phyloP scores from a whole-genome alignment of 2,797 vertebrate species.

The Sciaenops ocellatus region DNA sequence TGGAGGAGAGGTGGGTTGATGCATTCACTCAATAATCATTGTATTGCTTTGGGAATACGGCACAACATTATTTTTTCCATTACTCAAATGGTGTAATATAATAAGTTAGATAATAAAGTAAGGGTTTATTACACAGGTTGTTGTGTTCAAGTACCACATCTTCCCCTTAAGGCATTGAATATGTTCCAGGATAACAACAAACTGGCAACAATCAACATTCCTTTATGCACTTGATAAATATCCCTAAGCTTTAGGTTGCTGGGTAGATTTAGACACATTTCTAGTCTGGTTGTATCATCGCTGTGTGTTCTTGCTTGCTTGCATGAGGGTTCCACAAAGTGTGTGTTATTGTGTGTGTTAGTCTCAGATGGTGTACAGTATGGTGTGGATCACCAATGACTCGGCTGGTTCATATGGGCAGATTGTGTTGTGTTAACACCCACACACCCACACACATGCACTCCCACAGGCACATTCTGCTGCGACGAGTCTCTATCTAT shows the following conservation, averaged over 20 bases:
- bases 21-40: conserved; percentile 43
- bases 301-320: conserved; percentile 2
- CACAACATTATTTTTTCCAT: conserved; percentile 9
- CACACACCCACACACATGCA: conserved; percentile 49
- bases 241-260: not conserved
- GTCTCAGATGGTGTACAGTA: conserved; percentile 67
- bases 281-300: not conserved
- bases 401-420: conserved; percentile 55
- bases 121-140: conserved; percentile 29
- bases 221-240: not conserved
- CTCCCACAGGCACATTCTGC: conserved; percentile 55
- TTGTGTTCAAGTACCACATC: conserved; percentile 10
- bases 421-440: conserved; percentile 69
- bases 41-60: conserved; percentile 32
- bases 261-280: not conserved
- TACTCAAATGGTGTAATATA: conserved; percentile 17
- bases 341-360: conserved; percentile 21
- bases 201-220: not conserved
- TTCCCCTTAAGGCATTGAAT: conserved; percentile 10
- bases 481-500: not conserved
- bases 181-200: conserved; percentile 10
- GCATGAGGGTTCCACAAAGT: not conserved
- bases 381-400: conserved; percentile 61
- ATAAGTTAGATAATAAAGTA: conserved; percentile 25
- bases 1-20: conserved; percentile 36